A percentile compares a stretch with the other conserved stretches of the same genome.
Evolutionary conservation across 2,888 invertebrate species (phyloP).

Genomic region (Xanthorhoe designata): DNA sequence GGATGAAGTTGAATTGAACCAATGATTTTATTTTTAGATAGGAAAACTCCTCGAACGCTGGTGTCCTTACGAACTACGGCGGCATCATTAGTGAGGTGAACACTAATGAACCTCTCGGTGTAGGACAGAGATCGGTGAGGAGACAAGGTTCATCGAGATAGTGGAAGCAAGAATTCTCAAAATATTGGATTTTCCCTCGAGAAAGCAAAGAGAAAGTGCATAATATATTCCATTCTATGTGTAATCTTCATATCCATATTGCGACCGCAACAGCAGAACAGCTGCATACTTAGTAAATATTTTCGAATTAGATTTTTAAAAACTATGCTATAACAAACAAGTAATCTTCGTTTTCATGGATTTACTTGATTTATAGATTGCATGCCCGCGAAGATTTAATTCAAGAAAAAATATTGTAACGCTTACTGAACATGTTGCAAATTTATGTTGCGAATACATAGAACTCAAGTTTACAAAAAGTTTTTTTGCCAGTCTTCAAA

Average conservation of each 20-base stretch:
- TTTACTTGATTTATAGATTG: too few species aligned
- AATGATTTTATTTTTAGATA: slow-evolving; percentile 47
- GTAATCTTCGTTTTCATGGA: too few species aligned
- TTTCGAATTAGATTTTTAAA: neutral
- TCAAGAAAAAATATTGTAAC: too few species aligned
- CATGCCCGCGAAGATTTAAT: too few species aligned
- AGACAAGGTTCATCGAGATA: slow-evolving; percentile 59
- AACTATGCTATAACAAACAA: too few species aligned
- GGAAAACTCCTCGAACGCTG: slow-evolving; percentile 48
- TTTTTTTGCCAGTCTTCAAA: too few species aligned
- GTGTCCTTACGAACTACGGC: slow-evolving; percentile 49
- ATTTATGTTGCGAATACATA: too few species aligned
- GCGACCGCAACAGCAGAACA: slow-evolving; percentile 2
- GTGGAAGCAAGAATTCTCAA: slow-evolving; percentile 48
- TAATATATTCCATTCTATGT: slow-evolving; percentile 33
- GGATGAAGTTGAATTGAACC: slow-evolving; percentile 38
- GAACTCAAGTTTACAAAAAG: too few species aligned
- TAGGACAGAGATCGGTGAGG: slow-evolving; percentile 58
- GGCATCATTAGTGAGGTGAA: slow-evolving; percentile 75
- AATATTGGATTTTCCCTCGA: slow-evolving; percentile 55
- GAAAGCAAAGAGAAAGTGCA: slow-evolving; percentile 46
- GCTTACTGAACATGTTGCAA: too few species aligned
- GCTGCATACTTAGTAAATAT: neutral
- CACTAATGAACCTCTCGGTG: slow-evolving; percentile 77
- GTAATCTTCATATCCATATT: slow-evolving; percentile 2